These are phyloP conservation scores for Conger conger DNA, from an alignment of 2,113 vertebrate species.

Conservation along the genomic window DNA sequence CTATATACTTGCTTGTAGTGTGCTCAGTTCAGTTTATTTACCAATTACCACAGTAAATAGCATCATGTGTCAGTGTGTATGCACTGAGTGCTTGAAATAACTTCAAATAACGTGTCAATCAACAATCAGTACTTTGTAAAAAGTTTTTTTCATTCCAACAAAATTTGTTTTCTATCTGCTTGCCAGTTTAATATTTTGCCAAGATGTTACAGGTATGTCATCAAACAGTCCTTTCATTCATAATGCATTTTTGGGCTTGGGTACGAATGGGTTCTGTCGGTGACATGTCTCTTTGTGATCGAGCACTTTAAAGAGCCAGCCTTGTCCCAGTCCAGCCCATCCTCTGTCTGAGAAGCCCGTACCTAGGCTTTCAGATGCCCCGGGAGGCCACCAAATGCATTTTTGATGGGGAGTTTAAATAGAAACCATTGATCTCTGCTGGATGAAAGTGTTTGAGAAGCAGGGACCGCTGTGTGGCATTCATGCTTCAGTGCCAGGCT, in stretches of 20 bases:
- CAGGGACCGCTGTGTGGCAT: background rate
- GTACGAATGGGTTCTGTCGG: background rate
- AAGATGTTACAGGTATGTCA: background rate
- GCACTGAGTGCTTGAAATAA: background rate
- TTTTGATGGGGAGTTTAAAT: background rate
- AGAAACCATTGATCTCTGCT: background rate
- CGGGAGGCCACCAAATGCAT: background rate
- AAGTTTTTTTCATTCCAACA: no score
- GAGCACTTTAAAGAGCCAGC: background rate
- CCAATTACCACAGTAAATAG: background rate
- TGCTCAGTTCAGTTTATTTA: background rate
- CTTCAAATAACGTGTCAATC: background rate
- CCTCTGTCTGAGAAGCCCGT: background rate
- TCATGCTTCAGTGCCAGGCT: background rate
- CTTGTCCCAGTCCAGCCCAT: background rate
- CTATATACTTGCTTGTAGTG: background rate
- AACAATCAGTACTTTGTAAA: no score
- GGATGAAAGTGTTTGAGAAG: background rate
- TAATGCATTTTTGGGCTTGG: background rate
- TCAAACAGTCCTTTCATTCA: background rate
- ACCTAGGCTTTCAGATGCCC: background rate
- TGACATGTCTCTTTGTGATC: background rate
- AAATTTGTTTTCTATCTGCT: background rate
- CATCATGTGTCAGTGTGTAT: background rate
- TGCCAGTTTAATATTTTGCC: background rate